phyloP scores from a whole-genome alignment of 2,888 invertebrate genomes.

The Stenolophus ochropezus region DNA sequence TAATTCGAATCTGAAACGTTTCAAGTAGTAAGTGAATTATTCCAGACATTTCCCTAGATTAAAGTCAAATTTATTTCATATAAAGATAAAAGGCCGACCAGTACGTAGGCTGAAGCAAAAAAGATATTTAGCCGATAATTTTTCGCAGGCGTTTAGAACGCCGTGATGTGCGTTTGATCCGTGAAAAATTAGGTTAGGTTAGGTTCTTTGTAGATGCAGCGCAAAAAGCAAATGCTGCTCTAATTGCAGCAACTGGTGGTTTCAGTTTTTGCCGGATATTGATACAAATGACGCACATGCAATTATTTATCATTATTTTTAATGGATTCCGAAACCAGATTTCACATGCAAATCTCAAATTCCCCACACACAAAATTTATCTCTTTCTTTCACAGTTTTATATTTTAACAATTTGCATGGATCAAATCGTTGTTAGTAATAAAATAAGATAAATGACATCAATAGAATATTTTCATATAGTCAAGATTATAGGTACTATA shows the following conservation, averaged over 20 bases:
- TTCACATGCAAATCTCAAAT: too few species aligned
- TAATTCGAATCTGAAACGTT: not conserved
- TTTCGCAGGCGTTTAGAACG: not conserved
- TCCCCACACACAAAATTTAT: too few species aligned
- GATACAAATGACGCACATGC: not conserved
- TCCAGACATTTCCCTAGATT: not conserved
- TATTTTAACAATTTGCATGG: too few species aligned
- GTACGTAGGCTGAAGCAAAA: not conserved
- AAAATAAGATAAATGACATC: too few species aligned
- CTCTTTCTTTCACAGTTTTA: too few species aligned
- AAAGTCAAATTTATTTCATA: constrained; percentile 19
- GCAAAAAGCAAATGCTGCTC: not conserved
- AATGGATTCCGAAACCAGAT: not conserved
- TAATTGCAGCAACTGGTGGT: constrained; percentile 11
- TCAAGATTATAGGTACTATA: too few species aligned
- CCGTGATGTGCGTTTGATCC: constrained; percentile 18
- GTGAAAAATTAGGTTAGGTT: constrained; percentile 17
- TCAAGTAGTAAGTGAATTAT: constrained; percentile 2
- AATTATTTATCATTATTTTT: not conserved
- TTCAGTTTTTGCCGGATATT: not conserved
- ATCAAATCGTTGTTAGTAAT: too few species aligned
- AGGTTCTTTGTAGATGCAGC: not conserved
- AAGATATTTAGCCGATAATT: constrained; percentile 9
- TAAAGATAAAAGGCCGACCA: constrained; percentile 8
- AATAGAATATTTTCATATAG: too few species aligned